A percentile compares a stretch with the other conserved stretches of the same genome.
Evolutionary conservation across 2,797 vertebrate species (phyloP).

Genomic region (Strix occidentalis): DNA sequence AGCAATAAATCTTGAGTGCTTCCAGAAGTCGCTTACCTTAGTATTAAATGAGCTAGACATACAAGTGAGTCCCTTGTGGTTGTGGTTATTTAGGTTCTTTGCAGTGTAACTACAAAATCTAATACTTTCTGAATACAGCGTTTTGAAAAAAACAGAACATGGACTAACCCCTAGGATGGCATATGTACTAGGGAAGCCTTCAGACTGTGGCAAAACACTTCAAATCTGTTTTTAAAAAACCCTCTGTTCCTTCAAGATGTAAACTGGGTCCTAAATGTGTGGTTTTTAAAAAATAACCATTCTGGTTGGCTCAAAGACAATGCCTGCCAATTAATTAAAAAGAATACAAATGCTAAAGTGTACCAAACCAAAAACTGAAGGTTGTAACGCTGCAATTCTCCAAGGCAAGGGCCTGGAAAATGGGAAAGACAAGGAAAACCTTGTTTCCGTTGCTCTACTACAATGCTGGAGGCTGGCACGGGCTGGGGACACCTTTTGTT

Average conservation of each 20-base stretch:
- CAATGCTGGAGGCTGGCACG: rapidly evolving
- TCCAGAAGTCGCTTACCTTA: not conserved
- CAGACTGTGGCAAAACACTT: not conserved
- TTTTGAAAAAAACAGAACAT: not conserved
- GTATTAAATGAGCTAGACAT: not conserved
- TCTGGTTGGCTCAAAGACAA: not conserved
- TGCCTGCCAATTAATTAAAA: not conserved
- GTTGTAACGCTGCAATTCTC: not conserved
- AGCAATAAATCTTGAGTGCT: not conserved
- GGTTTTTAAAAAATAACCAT: rapidly evolving
- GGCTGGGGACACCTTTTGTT: no score
- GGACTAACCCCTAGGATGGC: not conserved
- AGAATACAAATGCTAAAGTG: rapidly evolving
- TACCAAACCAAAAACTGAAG: no score
- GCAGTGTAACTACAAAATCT: not conserved
- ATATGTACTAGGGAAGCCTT: rapidly evolving
- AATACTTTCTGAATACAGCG: not conserved
- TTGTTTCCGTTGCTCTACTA: not conserved
- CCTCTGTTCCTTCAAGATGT: not conserved
- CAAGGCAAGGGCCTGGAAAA: not conserved
- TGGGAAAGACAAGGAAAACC: not conserved
- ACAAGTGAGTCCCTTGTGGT: not conserved
- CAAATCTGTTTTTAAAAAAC: not conserved
- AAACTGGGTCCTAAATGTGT: not conserved
- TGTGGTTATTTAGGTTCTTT: not conserved